A percentile compares a stretch with the other conserved stretches of the same genome.
These are phyloP conservation scores for Eurois occulta DNA, from an alignment of 2,888 invertebrate genomes.

Conservation along the genomic window DNA sequence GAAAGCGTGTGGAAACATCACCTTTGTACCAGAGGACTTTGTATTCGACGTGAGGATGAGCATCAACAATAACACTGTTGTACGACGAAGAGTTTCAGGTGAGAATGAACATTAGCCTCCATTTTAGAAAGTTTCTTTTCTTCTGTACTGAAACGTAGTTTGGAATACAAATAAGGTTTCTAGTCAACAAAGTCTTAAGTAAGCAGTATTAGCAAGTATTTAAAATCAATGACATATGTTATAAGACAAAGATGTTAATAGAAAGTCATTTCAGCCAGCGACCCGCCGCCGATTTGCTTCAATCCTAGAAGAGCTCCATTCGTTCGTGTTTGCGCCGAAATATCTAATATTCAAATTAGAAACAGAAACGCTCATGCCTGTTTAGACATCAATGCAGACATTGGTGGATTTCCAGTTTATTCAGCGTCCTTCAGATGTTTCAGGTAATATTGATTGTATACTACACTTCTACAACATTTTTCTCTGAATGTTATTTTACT, in stretches of 20 bases:
- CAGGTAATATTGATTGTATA: constrained; percentile 75
- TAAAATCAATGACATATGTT: constrained; percentile 44
- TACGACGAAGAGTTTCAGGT: constrained; percentile 94
- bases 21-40: constrained; percentile 95
- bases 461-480: background rate
- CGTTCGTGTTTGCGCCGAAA: constrained; percentile 93
- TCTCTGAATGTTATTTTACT: no score
- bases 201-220: no score
- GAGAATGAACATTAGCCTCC: constrained; percentile 71
- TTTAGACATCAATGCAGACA: constrained; percentile 93
- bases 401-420: constrained; percentile 90
- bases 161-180: constrained; percentile 59
- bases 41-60: constrained; percentile 93
- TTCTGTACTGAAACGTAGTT: constrained; percentile 45
- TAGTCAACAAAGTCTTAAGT: constrained; percentile 23
- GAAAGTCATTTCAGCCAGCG: constrained; percentile 91
- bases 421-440: constrained; percentile 90
- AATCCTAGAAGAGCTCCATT: constrained; percentile 93
- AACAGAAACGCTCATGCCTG: constrained; percentile 95
- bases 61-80: constrained; percentile 93
- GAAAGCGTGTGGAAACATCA: constrained; percentile 94
- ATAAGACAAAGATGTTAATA: constrained; percentile 44
- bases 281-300: constrained; percentile 93
- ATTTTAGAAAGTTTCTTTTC: constrained; percentile 43
- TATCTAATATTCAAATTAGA: constrained; percentile 95